Evolutionary conservation across 1,140 invertebrate species (phyloP).

Genomic region (Magallana angulata): DNA sequence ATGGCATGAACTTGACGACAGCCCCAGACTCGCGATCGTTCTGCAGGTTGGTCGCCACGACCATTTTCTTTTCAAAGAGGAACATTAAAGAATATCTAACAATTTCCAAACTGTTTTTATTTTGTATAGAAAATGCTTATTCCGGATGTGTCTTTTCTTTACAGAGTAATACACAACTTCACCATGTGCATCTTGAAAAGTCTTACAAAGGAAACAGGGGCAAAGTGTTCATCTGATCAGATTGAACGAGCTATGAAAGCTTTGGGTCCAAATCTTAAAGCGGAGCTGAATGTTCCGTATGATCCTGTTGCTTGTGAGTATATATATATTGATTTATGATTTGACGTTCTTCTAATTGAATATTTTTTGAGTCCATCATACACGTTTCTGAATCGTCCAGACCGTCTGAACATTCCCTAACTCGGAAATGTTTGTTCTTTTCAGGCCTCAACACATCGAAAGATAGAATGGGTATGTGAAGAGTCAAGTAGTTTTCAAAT

Average conservation of each 20-base stretch:
- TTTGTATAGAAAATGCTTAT: too few relatives aligned
- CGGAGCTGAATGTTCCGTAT: neutral
- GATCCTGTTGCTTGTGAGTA: neutral
- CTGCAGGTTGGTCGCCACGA: neutral
- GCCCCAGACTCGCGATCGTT: too few relatives aligned
- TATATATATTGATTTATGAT: neutral
- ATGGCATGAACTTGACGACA: too few relatives aligned
- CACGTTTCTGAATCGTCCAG: too few relatives aligned
- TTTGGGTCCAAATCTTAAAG: neutral
- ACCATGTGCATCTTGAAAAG: neutral
- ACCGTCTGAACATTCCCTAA: too few relatives aligned
- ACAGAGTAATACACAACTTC: neutral
- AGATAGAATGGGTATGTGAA: too few relatives aligned
- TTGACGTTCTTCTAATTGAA: too few relatives aligned
- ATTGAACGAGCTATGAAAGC: neutral
- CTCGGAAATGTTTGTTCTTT: too few relatives aligned
- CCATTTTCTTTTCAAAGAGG: neutral
- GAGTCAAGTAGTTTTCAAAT: too few relatives aligned
- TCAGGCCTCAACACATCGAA: too few relatives aligned
- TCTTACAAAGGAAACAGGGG: neutral
- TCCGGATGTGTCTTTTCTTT: neutral
- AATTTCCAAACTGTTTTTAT: neutral
- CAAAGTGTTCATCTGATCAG: neutral
- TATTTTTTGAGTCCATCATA: too few relatives aligned
- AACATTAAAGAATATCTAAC: neutral